phyloP scores from a whole-genome alignment of 2,113 vertebrate species.

The Ornithorhynchus anatinus region DNA sequence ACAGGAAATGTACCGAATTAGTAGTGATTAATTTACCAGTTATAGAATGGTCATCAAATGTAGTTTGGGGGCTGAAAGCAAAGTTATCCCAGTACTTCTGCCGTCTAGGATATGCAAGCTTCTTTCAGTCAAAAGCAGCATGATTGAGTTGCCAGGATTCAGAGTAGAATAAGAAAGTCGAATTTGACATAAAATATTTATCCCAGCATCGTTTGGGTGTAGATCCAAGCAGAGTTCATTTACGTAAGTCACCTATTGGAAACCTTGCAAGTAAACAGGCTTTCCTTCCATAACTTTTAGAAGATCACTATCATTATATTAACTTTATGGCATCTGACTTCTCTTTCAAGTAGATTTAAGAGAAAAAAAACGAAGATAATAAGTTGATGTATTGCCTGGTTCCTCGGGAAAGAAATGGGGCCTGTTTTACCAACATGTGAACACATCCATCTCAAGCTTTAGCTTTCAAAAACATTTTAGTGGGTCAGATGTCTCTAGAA shows the following conservation, averaged over 20 bases:
- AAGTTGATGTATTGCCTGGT: slow-evolving; percentile 26
- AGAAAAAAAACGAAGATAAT: slow-evolving; percentile 15
- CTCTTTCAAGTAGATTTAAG: slow-evolving; percentile 32
- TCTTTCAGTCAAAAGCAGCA: slow-evolving; percentile 30
- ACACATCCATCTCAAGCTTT: slow-evolving; percentile 26
- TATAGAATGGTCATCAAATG: too few species aligned
- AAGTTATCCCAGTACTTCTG: too few species aligned
- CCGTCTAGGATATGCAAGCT: not conserved
- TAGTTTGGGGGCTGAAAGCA: too few species aligned
- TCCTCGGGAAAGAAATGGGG: slow-evolving; percentile 31
- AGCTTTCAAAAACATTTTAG: slow-evolving; percentile 58
- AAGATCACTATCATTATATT: not conserved
- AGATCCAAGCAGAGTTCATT: slow-evolving; percentile 18
- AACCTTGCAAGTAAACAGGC: slow-evolving; percentile 23
- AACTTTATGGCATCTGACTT: not conserved
- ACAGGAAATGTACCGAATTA: too few species aligned
- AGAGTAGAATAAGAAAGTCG: slow-evolving; percentile 21
- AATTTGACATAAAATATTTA: slow-evolving; percentile 33
- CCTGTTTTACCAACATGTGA: slow-evolving; percentile 39
- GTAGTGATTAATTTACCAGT: too few species aligned
- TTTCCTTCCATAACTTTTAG: not conserved
- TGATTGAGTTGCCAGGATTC: slow-evolving; percentile 1
- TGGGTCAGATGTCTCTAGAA: slow-evolving; percentile 56
- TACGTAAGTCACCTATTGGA: slow-evolving; percentile 15
- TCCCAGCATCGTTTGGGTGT: slow-evolving; percentile 27